Conservation (phyloP, 2,888 invertebrate genomes). For the Nasonia oneida region DNA sequence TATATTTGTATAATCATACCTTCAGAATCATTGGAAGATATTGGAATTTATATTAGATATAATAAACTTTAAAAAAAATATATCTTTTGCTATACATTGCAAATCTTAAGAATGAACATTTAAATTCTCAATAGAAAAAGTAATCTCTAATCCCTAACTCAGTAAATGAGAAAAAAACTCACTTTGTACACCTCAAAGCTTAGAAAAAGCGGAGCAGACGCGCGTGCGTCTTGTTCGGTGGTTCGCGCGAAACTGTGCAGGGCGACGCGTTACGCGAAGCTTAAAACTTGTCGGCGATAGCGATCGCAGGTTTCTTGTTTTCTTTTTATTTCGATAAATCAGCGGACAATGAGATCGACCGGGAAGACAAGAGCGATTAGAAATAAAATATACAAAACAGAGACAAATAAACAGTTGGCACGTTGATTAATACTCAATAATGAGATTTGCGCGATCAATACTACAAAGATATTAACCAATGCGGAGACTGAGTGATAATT, state of each 20-base stretch:
- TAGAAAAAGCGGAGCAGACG: constrained; percentile 28
- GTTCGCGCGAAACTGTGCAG: constrained; percentile 60
- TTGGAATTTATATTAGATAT: too few relatives aligned
- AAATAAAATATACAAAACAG: constrained; percentile 16
- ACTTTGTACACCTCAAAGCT: not conserved
- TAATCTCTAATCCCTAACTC: not conserved
- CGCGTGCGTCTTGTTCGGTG: constrained; percentile 60
- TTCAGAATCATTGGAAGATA: too few relatives aligned
- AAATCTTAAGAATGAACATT: too few relatives aligned
- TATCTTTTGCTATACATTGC: too few relatives aligned
- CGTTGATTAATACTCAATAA: not conserved
- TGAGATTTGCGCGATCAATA: not conserved
- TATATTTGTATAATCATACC: too few relatives aligned
- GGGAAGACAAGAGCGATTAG: constrained; percentile 14
- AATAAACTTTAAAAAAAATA: too few relatives aligned
- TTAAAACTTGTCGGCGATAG: constrained; percentile 54
- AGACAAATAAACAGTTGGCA: constrained; percentile 1
- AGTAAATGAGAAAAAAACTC: constrained; percentile 7
- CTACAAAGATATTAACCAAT: not conserved
- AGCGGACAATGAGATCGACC: not conserved
- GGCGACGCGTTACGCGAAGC: constrained; percentile 52
- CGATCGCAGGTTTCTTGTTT: constrained; percentile 28
- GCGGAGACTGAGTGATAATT: not conserved
- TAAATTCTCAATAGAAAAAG: not conserved
- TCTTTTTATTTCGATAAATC: constrained; percentile 27